Evolutionary conservation across 2,113 vertebrate species (phyloP), one percentile per base, ranked within the genome.

Genomic region (Tetraodon nigroviridis): DNA sequence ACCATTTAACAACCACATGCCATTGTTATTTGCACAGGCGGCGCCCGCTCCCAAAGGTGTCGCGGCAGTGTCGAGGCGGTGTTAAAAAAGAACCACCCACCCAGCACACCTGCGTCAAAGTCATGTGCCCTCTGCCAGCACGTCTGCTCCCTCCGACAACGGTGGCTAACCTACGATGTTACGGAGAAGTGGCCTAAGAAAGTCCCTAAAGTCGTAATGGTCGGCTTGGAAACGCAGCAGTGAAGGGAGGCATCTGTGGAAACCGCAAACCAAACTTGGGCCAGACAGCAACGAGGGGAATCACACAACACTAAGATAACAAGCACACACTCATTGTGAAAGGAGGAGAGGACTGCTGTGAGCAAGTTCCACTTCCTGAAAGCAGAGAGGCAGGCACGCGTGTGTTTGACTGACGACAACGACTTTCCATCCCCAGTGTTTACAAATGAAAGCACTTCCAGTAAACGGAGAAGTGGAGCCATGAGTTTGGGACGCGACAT

Each of bases 241-340:
- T 73, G n/a, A 79, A 89, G 86, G 40, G 87, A 6, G 84, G 73
- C 83, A 88, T 77, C 83, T 76, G 53, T 79, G 75, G 0, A 18
- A 14, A 77, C 78, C 80, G 61, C 79, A 83, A 84, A 86, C 87
- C 73, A 57, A 47, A 55, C 42, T 82, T 79, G 84, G 85, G 82
- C 78, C 79, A 52, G 75, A 71, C 65, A 16, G 65, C 32, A 63
- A 55, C 45, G 47, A 71, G 88, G 84, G 85, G 88, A 89, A 88
- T 89, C 84, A 81, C 88, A 27, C 67, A 68, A 75, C 51, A 85
- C 59, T 71, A 68, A 81, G 42, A 19, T 80, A 86, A 86, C 78
- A 86, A 88, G 79, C 50, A 73, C 78, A 71, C 40, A 79, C 63
- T 91, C 89, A 90, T 94, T 92, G 89, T 93, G 91, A 94, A 89